Evolutionary conservation across 2,113 vertebrate genomes (phyloP).

Genomic region (Condylura cristata): DNA sequence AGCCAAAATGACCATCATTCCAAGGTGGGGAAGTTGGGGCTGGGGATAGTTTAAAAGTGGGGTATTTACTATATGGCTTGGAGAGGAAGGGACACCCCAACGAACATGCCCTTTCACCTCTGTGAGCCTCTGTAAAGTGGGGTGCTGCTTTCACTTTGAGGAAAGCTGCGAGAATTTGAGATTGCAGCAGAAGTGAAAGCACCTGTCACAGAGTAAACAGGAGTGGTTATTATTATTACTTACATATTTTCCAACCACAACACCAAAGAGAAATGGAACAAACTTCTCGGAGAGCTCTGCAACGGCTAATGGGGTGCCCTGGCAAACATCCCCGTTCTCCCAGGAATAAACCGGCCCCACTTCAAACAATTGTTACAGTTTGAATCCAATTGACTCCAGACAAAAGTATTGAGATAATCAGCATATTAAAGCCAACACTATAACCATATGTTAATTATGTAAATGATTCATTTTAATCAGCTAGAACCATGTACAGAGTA

Average conservation of each 20-base stretch:
- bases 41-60: too few species aligned
- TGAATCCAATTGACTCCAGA: slow-evolving; percentile 93
- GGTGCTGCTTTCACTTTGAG: not conserved
- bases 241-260: slow-evolving; percentile 45
- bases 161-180: not conserved
- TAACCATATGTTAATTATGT: slow-evolving; percentile 99
- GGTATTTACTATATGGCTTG: not conserved
- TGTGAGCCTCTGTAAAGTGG: not conserved
- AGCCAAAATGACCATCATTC: not conserved
- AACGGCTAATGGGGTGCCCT: slow-evolving; percentile 81
- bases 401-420: slow-evolving; percentile 94
- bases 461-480: slow-evolving; percentile 99
- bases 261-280: slow-evolving; percentile 51
- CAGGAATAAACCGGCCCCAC: slow-evolving; percentile 90
- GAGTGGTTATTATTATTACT: not conserved
- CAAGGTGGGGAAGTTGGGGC: not conserved
- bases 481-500: slow-evolving; percentile 96
- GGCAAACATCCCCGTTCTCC: slow-evolving; percentile 84
- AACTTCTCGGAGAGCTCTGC: slow-evolving; percentile 84
- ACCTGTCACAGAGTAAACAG: not conserved
- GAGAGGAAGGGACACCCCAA: too few species aligned
- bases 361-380: slow-evolving; percentile 92
- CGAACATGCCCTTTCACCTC: not conserved
- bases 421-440: slow-evolving; percentile 96
- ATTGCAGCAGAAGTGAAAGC: not conserved